These are phyloP conservation scores for Hippocampus guttulatus DNA, from an alignment of 2,113 vertebrate genomes.

Conservation along the genomic window DNA sequence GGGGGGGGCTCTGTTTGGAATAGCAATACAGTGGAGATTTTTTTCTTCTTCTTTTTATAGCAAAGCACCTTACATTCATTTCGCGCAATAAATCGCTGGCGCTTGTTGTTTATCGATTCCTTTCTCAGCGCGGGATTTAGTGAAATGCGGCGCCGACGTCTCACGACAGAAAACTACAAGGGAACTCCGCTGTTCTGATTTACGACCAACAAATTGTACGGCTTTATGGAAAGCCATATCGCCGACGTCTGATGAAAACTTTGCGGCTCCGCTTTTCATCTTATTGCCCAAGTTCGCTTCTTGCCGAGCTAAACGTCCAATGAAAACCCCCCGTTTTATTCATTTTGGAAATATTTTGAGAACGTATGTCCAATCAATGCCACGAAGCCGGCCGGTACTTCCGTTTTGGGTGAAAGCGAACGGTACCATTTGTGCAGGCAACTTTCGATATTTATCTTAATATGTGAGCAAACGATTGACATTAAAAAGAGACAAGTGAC, in stretches of 20 bases:
- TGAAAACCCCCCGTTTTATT: neutral
- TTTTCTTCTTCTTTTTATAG: slow-evolving; percentile 9
- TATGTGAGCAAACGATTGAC: neutral
- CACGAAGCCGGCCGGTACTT: neutral
- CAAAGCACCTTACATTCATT: slow-evolving; percentile 29
- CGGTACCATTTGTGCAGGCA: no score
- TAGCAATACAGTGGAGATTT: slow-evolving; percentile 50
- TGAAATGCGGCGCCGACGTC: slow-evolving; percentile 54
- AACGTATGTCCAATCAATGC: no score
- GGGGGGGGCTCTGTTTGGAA: slow-evolving; percentile 46
- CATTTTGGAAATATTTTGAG: neutral
- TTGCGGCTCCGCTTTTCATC: neutral
- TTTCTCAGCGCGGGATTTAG: slow-evolving; percentile 63
- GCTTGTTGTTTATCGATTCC: slow-evolving; percentile 57
- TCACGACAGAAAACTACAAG: slow-evolving; percentile 6
- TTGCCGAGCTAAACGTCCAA: no score
- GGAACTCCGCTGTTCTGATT: neutral
- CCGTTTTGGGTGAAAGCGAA: neutral
- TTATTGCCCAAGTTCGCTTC: neutral
- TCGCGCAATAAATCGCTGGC: slow-evolving; percentile 55
- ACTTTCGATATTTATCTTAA: no score
- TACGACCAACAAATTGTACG: neutral
- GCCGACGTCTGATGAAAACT: neutral
- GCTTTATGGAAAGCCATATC: neutral
- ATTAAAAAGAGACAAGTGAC: neutral